Percentiles rank a stretch among this genome's conserved stretches.
phyloP scores from a whole-genome alignment of 1,140 invertebrate genomes.

The Lasioglossum baleicum region DNA sequence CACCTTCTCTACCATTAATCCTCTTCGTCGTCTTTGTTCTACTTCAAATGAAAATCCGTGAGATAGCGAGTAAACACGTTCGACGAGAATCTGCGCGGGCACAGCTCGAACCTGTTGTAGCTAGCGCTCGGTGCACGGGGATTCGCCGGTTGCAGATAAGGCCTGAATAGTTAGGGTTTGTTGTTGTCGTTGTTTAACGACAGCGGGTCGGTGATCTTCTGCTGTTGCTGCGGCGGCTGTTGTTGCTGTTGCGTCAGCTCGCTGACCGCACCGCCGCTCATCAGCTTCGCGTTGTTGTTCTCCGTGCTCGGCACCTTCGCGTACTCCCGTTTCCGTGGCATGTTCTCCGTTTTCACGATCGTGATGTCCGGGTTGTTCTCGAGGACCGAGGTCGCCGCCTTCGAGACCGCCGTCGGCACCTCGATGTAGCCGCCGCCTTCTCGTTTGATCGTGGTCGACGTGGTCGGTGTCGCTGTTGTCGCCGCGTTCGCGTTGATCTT shows the following conservation, averaged over 20 bases:
- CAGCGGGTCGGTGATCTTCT: slow-evolving; percentile 77
- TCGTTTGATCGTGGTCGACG: slow-evolving; percentile 77
- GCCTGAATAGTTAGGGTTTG: slow-evolving; percentile 80
- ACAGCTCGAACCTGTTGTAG: slow-evolving; percentile 70
- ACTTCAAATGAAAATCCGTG: slow-evolving; percentile 76
- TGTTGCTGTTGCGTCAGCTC: slow-evolving; percentile 63
- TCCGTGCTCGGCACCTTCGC: slow-evolving; percentile 76
- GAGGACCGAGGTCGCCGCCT: slow-evolving; percentile 78
- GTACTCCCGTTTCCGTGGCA: slow-evolving; percentile 76
- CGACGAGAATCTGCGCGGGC: slow-evolving; percentile 73
- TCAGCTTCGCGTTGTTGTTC: slow-evolving; percentile 77
- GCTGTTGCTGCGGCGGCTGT: slow-evolving; percentile 47
- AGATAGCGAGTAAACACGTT: slow-evolving; percentile 76
- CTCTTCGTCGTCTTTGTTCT: slow-evolving; percentile 33
- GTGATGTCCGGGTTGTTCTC: slow-evolving; percentile 84
- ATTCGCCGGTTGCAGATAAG: slow-evolving; percentile 72
- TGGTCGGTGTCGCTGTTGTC: slow-evolving; percentile 65
- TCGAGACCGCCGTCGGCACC: slow-evolving; percentile 72
- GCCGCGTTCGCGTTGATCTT: slow-evolving; percentile 72
- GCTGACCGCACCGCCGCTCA: slow-evolving; percentile 76
- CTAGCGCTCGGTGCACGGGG: slow-evolving; percentile 51
- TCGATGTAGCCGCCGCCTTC: slow-evolving; percentile 76
- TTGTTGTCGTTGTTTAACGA: slow-evolving; percentile 79
- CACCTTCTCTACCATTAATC: not conserved
- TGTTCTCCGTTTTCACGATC: slow-evolving; percentile 82